phyloP scores from a whole-genome alignment of 2,113 vertebrate genomes.

The Falcunculus frontatus region DNA sequence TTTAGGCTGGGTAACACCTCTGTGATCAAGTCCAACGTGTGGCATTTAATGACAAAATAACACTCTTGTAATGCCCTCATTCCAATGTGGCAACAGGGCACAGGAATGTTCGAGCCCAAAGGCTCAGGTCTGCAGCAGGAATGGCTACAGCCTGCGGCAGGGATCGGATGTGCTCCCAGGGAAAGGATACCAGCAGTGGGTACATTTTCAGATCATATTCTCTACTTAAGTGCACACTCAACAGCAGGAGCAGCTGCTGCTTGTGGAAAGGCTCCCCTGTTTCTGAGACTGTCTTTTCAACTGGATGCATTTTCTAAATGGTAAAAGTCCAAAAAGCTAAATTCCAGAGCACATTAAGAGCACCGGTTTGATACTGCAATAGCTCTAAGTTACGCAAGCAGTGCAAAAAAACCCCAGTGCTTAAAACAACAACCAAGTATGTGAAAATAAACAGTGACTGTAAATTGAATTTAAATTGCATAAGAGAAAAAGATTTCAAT shows the following conservation, averaged over 20 bases:
- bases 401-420: neutral
- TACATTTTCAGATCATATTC: neutral
- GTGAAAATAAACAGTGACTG: constrained; percentile 63
- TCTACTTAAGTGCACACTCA: neutral
- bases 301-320: neutral
- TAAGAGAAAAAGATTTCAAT: constrained; percentile 45
- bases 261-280: neutral
- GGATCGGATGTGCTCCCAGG: neutral
- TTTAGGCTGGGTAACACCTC: neutral
- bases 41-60: neutral
- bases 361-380: constrained; percentile 14
- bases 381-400: constrained; percentile 42
- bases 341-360: constrained; percentile 32
- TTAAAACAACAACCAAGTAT: constrained; percentile 53
- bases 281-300: neutral
- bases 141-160: neutral
- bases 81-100: neutral
- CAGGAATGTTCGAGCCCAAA: neutral
- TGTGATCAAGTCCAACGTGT: accelerated
- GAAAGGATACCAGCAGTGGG: neutral
- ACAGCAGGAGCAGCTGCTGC: constrained; percentile 2
- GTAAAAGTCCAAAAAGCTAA: neutral
- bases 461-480: constrained; percentile 66
- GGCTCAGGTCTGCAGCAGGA: neutral
- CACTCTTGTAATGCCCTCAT: neutral